Conservation (phyloP, 64 coral and sea anemone genomes). For the Actinia equina region DNA sequence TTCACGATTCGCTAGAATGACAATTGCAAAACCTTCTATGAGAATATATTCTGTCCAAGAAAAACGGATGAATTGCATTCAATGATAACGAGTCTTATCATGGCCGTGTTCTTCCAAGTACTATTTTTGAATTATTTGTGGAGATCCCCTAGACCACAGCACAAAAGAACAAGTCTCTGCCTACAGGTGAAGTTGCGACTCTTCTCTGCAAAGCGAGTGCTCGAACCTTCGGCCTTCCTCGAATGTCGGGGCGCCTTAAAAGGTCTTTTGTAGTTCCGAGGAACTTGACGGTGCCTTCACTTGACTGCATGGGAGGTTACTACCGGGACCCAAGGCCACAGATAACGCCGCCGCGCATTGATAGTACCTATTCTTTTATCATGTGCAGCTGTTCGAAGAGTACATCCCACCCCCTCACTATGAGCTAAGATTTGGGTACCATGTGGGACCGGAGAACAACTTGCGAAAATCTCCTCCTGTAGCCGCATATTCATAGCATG, state of each 20-base stretch:
- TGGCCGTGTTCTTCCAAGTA: too few species aligned
- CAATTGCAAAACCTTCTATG: too few species aligned
- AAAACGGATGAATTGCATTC: too few species aligned
- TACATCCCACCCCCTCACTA: not conserved
- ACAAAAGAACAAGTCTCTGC: constrained; percentile 28
- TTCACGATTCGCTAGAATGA: too few species aligned
- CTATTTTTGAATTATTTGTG: not conserved
- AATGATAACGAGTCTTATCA: too few species aligned
- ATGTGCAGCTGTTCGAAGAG: not conserved
- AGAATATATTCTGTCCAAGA: too few species aligned
- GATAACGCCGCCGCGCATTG: constrained; percentile 21
- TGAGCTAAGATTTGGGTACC: not conserved
- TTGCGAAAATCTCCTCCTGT: not conserved
- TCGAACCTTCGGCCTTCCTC: constrained; percentile 40
- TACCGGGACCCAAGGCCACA: constrained; percentile 40
- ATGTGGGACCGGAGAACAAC: not conserved
- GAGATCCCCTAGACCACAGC: constrained; percentile 48
- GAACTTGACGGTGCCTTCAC: constrained; percentile 40
- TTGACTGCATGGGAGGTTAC: constrained; percentile 51
- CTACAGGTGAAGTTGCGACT: constrained; percentile 35
- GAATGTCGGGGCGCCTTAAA: constrained; percentile 45
- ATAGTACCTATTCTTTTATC: constrained; percentile 37
- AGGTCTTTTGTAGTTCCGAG: constrained; percentile 21
- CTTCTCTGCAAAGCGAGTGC: constrained; percentile 54
- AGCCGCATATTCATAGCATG: not conserved